Base-by-base conservation (phyloP, 2,797 vertebrate species). In the Acanthornis magna region DNA sequence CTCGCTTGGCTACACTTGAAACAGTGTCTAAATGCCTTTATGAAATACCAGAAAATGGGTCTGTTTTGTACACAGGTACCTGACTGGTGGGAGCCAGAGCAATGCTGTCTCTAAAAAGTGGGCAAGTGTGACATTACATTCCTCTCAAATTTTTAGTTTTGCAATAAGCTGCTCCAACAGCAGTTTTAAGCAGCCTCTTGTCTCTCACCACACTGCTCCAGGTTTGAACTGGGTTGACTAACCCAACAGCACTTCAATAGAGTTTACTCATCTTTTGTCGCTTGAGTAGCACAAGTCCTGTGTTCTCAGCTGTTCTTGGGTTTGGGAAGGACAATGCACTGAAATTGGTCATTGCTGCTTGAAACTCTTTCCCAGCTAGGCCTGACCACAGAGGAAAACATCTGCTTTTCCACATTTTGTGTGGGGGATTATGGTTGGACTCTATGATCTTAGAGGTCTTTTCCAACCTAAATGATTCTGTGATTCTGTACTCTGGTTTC, bases 1-100 rank as follows among this genome's bases (percentile, higher is more conserved):
- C 78, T 94, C 67, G 60, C 67, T 91, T 96, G 92, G 80, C 77
- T 90, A 25, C 38, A 13, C 54, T 36, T 85, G 53, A 61, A 94
- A 32, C 42, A 40, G 26, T 11, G 15, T 83, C 68, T 83, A 9
- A 87, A 50, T 57, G 40, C 50, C 63, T 57, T 75, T 30, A 15
- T 29, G 58, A 78, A 84, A 53, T 40, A 20, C 5, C 55, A 68
- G 61, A 9, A 23, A 23, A 25, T 12, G 16, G 34, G 11, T 47
- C 55, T 92, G 62, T 53, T 91, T 40, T 81, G 45, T 70, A 29
- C 30, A 47, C 55, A 67, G 71, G 21, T 51, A 57, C 72, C 61
- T 66, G 50, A 7, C 57, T 42, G 58, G 20, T 71, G 68, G 45
- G 48, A 92, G 51, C 66, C 67, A n/a, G 63, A 55, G 40, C 71